Percentiles rank a stretch among this genome's conserved stretches.
Conservation (phyloP, 2,888 invertebrate species). For the Glaucopsyche alexis region DNA sequence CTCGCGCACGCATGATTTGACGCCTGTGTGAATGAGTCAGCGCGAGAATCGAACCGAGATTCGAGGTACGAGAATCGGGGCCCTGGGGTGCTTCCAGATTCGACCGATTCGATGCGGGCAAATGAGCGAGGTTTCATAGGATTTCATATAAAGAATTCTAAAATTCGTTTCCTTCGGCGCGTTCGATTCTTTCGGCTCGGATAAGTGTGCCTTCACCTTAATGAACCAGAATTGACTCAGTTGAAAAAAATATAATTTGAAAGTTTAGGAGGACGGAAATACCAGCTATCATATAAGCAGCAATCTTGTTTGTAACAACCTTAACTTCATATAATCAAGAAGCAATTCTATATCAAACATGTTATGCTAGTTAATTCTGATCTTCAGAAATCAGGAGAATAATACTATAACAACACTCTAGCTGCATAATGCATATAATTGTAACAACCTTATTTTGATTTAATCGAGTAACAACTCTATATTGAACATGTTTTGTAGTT, state of each 20-base stretch:
- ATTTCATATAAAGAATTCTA: no score
- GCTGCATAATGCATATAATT: conserved; percentile 46
- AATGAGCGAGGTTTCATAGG: no score
- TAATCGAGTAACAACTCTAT: conserved; percentile 74
- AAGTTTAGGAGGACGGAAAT: conserved; percentile 16
- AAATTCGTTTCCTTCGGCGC: no score
- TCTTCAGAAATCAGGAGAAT: neutral
- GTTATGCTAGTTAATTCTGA: conserved; percentile 7
- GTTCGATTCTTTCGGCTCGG: no score
- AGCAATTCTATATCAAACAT: conserved; percentile 17
- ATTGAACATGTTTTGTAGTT: conserved; percentile 72
- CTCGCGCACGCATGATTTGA: no score
- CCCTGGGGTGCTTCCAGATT: no score
- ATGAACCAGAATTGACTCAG: neutral
- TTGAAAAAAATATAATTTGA: neutral
- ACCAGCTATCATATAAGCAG: neutral
- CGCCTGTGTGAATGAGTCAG: no score
- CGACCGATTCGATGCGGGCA: no score
- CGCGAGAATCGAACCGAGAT: no score
- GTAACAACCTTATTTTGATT: conserved; percentile 45
- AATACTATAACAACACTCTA: conserved; percentile 35
- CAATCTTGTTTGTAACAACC: neutral
- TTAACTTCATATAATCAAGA: neutral
- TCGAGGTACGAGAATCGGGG: no score
- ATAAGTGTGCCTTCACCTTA: no score